Percentiles rank a stretch among this genome's conserved stretches.
phyloP scores from a whole-genome alignment of 2,888 invertebrate genomes.

The Aproaerema taeniolella region DNA sequence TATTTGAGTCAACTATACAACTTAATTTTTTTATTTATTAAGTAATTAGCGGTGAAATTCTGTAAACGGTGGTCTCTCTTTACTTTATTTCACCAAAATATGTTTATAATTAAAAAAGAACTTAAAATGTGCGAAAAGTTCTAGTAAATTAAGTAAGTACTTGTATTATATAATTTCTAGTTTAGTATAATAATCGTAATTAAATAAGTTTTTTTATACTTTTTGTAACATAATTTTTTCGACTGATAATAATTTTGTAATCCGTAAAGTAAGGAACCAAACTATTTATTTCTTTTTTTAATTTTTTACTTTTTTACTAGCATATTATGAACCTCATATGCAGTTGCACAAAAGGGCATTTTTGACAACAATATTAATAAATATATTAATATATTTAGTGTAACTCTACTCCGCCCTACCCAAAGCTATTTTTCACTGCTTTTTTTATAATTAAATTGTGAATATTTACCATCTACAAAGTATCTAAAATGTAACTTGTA shows the following conservation, averaged over 20 bases:
- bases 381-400: too few species aligned
- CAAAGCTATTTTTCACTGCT: conserved; percentile 17
- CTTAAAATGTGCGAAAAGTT: conserved; percentile 41
- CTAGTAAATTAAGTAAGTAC: conserved; percentile 31
- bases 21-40: conserved; percentile 22
- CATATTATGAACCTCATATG: too few species aligned
- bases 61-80: conserved; percentile 66
- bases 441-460: conserved; percentile 6
- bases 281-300: conserved; percentile 5
- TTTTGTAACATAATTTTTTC: conserved; percentile 42
- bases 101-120: conserved; percentile 16
- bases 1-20: conserved; percentile 22
- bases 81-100: conserved; percentile 60
- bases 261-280: conserved; percentile 24
- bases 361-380: conserved; percentile 3
- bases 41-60: conserved; percentile 52
- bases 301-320: conserved; percentile 27
- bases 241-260: conserved; percentile 52
- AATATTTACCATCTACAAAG: conserved; percentile 7
- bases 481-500: conserved; percentile 18
- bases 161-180: conserved; percentile 36
- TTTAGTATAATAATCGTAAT: conserved; percentile 18
- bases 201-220: conserved; percentile 24
- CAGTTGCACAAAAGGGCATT: conserved; percentile 10
- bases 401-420: conserved; percentile 20